Conservation (phyloP, 2,888 invertebrate species). For the Microplitis manilae region DNA sequence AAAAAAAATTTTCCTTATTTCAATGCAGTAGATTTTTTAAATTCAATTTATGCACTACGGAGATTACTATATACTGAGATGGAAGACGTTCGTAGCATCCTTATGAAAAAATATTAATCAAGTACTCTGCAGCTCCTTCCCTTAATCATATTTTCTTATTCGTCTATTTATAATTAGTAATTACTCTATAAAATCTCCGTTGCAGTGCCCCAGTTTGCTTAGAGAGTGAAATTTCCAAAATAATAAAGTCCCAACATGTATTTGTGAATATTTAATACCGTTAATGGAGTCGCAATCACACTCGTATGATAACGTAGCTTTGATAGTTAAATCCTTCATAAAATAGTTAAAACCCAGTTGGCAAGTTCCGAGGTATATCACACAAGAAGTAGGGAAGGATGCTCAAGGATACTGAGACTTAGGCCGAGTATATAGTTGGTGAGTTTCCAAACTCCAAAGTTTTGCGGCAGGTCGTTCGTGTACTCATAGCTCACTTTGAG, state of each 20-base stretch:
- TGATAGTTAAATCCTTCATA: constrained; percentile 17
- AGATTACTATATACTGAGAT: too few species aligned
- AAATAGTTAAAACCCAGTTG: constrained; percentile 57
- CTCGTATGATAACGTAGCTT: not conserved
- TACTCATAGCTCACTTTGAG: constrained; percentile 22
- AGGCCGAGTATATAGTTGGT: constrained; percentile 49
- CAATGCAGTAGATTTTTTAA: too few species aligned
- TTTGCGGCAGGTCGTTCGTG: constrained; percentile 48
- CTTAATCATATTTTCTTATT: too few species aligned
- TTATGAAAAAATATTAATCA: too few species aligned
- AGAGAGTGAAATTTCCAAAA: too few species aligned
- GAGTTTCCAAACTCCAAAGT: constrained; percentile 59
- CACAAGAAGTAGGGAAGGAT: constrained; percentile 22
- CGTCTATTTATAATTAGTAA: too few species aligned
- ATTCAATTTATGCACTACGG: too few species aligned
- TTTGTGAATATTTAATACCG: not conserved
- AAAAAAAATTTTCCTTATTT: too few species aligned
- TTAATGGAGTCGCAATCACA: not conserved
- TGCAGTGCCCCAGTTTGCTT: too few species aligned
- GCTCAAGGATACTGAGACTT: constrained; percentile 42
- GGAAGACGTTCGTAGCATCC: too few species aligned
- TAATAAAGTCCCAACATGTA: not conserved
- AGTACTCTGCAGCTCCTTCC: too few species aligned
- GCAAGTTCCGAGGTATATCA: constrained; percentile 54
- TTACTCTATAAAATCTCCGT: too few species aligned